Evolutionary conservation across 1,140 invertebrate genomes (phyloP), one percentile per base, ranked within the genome.

Genomic region (Plectrocnemia conspersa): DNA sequence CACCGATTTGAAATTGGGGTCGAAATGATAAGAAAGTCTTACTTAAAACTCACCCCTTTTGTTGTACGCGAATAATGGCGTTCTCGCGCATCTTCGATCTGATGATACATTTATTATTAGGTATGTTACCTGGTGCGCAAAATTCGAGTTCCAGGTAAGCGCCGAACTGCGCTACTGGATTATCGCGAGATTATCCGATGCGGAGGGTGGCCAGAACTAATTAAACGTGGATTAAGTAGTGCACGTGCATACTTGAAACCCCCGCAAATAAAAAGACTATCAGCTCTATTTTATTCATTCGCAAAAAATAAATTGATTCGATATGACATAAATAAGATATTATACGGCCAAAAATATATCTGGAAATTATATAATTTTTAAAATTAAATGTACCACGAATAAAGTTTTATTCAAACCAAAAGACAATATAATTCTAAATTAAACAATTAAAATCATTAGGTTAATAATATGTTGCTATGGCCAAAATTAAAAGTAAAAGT

Each of bases 161-260:
- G 23, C 13, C 13, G 40, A n/a, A n/a, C n/a, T 38, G 35, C 11
- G 5, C 35, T 15, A 38, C 13, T 16, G 44, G 44, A 47, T 47
- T 32, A 47, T 47, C 24, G 10, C 23, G 44, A 23, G 33, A 38
- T 38, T 33, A 38, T 38, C 47, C 47, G 27, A 16, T 7, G 35
- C 15, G 29, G 46, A 21, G 47, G 33, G 32, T 21, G 33, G 16
- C 33, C 18, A 23, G 18, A 16, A 11, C 47, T 50, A 50, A 50
- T 50, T 50, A 50, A 19, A 50, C 19, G 5, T 6, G 35, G 47
- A 50, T 50, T 50, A 50, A n/a, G n/a, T n/a, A n/a, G 33, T 13
- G 47, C 47, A 50, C 47, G 47, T 50, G 47, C 32, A 2, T n/a
- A n/a, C n/a, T n/a, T n/a, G n/a, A n/a, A n/a, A n/a, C n/a, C n/a